phyloP scores from a whole-genome alignment of 1,140 invertebrate genomes.

The Panagrolaimus sp. region DNA sequence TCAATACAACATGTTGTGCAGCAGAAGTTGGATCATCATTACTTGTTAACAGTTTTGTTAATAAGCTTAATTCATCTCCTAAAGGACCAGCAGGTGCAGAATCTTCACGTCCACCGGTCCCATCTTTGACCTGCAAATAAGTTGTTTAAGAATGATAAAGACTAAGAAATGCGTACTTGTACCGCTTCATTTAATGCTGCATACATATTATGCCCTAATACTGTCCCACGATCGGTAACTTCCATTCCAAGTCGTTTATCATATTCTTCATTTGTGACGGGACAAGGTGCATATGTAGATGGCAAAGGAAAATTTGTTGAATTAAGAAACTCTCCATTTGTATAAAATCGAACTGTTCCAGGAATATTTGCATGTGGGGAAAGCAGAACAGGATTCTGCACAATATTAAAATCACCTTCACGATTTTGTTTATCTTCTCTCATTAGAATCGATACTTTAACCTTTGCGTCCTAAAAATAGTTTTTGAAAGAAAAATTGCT shows the following conservation, averaged over 20 bases:
- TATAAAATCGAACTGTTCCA: slow-evolving; percentile 43
- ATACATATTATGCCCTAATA: background rate
- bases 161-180: background rate
- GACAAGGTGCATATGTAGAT: slow-evolving; percentile 17
- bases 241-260: background rate
- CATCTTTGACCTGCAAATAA: slow-evolving; percentile 13
- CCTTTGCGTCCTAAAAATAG: slow-evolving; percentile 5
- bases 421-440: slow-evolving; percentile 7
- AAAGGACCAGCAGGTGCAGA: background rate
- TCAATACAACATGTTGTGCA: slow-evolving; percentile 29
- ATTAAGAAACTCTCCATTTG: slow-evolving; percentile 37
- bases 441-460: slow-evolving; percentile 18
- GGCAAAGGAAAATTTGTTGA: slow-evolving; percentile 22
- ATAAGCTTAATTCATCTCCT: slow-evolving; percentile 42
- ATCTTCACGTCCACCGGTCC: background rate
- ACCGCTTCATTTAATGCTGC: background rate
- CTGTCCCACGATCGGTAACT: slow-evolving; percentile 1
- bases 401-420: background rate
- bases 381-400: background rate
- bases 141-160: background rate
- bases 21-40: slow-evolving; percentile 19
- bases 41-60: slow-evolving; percentile 31
- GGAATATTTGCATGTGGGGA: slow-evolving; percentile 16
- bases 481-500: background rate
- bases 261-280: slow-evolving; percentile 11